These are phyloP conservation scores for Orthosia gothica DNA, from an alignment of 2,888 invertebrate species.

Conservation along the genomic window DNA sequence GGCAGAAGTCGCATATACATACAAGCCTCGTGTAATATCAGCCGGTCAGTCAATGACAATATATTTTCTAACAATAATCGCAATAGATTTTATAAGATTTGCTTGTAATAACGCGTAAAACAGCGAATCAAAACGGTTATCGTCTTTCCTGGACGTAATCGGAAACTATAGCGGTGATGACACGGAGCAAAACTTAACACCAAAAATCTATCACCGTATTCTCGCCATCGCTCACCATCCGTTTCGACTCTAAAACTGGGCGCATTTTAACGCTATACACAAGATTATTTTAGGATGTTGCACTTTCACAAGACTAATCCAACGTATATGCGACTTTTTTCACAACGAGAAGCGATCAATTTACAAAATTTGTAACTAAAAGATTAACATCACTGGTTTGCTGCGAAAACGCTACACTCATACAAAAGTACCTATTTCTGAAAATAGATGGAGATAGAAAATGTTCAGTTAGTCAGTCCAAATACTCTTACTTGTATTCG, in stretches of 20 bases:
- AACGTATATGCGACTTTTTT: slow-evolving; percentile 85
- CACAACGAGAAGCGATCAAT: slow-evolving; percentile 88
- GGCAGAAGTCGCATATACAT: slow-evolving; percentile 91
- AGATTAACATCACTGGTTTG: slow-evolving; percentile 93
- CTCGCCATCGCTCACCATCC: slow-evolving; percentile 92
- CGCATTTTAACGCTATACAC: slow-evolving; percentile 91
- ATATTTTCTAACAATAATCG: slow-evolving; percentile 89
- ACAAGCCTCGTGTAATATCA: slow-evolving; percentile 92
- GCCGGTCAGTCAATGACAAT: slow-evolving; percentile 92
- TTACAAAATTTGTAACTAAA: slow-evolving; percentile 91
- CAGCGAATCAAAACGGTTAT: slow-evolving; percentile 84
- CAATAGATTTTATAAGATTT: slow-evolving; percentile 84
- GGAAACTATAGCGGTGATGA: slow-evolving; percentile 89
- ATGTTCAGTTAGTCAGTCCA: slow-evolving; percentile 86
- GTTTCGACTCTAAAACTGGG: slow-evolving; percentile 90
- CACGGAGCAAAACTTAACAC: slow-evolving; percentile 91
- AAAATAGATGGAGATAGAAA: slow-evolving; percentile 94
- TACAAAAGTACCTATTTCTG: slow-evolving; percentile 94
- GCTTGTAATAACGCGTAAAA: slow-evolving; percentile 84
- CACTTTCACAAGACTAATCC: slow-evolving; percentile 90
- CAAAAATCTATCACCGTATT: slow-evolving; percentile 92
- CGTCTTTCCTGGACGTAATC: slow-evolving; percentile 84
- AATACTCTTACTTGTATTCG: slow-evolving; percentile 72
- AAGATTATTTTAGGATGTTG: slow-evolving; percentile 85
- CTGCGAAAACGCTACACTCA: slow-evolving; percentile 92